Evolutionary conservation across 2,113 vertebrate species (phyloP).

Genomic region (Pungitius pungitius): DNA sequence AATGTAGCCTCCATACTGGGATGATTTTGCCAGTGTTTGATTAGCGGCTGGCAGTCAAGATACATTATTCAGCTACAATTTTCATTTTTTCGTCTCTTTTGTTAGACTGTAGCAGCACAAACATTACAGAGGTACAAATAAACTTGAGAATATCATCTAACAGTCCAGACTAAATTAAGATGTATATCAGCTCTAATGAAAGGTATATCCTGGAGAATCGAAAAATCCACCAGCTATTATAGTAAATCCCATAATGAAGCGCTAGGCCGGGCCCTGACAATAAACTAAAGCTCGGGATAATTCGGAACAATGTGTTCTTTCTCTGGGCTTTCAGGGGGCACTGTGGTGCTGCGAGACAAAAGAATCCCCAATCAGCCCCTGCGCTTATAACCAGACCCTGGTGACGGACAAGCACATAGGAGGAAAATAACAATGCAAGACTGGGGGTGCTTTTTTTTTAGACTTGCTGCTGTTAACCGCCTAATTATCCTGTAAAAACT

Average conservation of each 20-base stretch:
- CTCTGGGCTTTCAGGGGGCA: not conserved
- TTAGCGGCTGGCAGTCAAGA: not conserved
- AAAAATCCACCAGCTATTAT: not conserved
- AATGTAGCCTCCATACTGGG: not conserved
- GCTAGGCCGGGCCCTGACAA: not conserved
- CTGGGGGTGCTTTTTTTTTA: not conserved
- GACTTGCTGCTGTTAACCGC: not conserved
- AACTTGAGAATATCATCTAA: not conserved
- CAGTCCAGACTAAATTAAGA: not conserved
- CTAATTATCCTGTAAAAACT: not conserved
- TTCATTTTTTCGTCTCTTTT: not conserved
- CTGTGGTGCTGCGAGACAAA: not conserved
- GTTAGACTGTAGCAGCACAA: not conserved
- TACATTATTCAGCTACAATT: not conserved
- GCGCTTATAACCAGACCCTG: not conserved
- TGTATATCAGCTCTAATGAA: not conserved
- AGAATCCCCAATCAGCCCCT: not conserved
- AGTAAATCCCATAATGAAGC: not conserved
- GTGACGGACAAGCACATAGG: not conserved
- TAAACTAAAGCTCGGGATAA: not conserved
- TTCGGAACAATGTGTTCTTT: slow-evolving; percentile 1
- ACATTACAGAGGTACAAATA: not conserved
- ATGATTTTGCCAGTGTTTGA: not conserved
- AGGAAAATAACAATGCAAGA: not conserved
- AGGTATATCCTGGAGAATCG: not conserved